Base-by-base conservation (phyloP, 1,140 invertebrate species). In the Drosophila nigromelanica region DNA sequence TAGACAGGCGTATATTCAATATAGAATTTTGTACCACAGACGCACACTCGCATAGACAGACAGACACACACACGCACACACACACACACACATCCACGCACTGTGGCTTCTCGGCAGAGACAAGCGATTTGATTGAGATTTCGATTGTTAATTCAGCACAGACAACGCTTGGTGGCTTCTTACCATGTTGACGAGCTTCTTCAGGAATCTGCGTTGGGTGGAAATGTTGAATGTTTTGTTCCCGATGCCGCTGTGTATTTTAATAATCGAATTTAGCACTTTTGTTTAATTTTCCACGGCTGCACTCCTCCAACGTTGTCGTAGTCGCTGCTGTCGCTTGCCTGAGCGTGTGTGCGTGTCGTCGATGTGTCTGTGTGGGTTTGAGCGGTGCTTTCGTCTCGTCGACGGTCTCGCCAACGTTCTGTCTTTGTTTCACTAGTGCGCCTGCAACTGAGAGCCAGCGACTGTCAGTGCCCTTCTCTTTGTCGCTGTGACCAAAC, bases 171-270 rank as follows among this genome's bases (percentile, higher is more conserved):
- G 18, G 10, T 5, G 30, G 3, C 33, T 64, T 60, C 76, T 78
- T 77, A 89, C 83, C 83, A 89, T 89, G 66, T 76, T 76, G 61
- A 81, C 81, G 62, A 89, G 83, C 67, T 83, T 89, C 24, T 77
- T 87, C 27, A 79, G 51, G 51, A 66, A 77, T 83, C 83, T 89
- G 73, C 76, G 73, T 79, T 76, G 63, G 70, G 37, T 67, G 54
- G 83, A 77, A 89, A 89, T 89, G 60, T 89, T 89, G 83, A 78
- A 45, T 55, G 37, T 50, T 81, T 76, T 50, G 27, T 67, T 73
- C 75, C 45, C 51, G 12, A 42, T 37, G 47, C 43, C 18, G 21
- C 47, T 8, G 42, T 35, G 45, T 66, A 58, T 74, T 77, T 58
- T 58, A 40, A 63, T 56, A 60, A 67, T 64, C 10, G 42, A 77